These are phyloP conservation scores for Onychostruthus taczanowskii DNA, from an alignment of 2,113 vertebrate genomes.

Conservation along the genomic window DNA sequence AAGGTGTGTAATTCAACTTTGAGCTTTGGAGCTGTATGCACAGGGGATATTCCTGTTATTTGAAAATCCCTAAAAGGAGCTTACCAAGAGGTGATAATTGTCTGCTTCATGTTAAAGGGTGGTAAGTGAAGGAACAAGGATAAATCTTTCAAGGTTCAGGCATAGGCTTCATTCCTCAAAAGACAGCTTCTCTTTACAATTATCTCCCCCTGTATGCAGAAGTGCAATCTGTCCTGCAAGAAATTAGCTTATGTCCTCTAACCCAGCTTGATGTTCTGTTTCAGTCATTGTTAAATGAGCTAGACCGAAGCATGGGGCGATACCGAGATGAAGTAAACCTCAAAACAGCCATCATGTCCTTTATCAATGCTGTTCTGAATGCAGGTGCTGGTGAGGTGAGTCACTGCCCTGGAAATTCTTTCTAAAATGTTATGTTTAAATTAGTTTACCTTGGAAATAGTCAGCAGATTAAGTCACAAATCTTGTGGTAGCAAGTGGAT, in stretches of 20 bases:
- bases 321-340: conserved; percentile 96
- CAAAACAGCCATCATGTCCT: conserved; percentile 98
- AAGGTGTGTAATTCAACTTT: not conserved
- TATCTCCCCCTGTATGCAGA: not conserved
- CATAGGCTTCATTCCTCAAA: not conserved
- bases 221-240: not conserved
- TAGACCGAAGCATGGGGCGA: conserved; percentile 89
- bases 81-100: not conserved
- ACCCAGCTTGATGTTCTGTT: not conserved
- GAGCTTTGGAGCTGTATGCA: not conserved
- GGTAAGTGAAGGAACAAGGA: not conserved
- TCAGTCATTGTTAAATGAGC: conserved; percentile 90
- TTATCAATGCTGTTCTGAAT: conserved; percentile 96
- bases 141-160: not conserved
- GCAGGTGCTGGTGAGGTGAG: conserved; percentile 94
- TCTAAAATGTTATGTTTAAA: not conserved
- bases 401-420: not conserved
- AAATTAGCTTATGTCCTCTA: not conserved
- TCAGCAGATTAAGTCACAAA: not conserved
- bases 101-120: not conserved
- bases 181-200: not conserved
- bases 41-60: not conserved
- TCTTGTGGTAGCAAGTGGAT: not conserved
- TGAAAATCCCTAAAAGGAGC: not conserved
- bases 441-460: not conserved